Percentiles rank a stretch among this genome's conserved stretches.
Evolutionary conservation across 64 coral and sea anemone genomes (phyloP).

Genomic region (Platygyra sinensis): DNA sequence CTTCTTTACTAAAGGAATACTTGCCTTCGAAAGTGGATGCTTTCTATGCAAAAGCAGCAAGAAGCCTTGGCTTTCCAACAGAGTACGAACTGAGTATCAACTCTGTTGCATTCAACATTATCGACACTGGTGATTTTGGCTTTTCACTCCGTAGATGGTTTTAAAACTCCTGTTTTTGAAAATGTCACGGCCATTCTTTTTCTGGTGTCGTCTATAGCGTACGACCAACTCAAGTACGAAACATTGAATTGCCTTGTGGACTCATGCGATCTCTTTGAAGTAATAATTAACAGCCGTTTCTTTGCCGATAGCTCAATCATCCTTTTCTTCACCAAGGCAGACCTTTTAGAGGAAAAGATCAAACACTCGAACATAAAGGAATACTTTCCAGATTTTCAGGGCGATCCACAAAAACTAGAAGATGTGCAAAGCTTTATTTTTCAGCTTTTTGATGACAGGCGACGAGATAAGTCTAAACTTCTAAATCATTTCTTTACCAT

Average conservation of each 20-base stretch:
- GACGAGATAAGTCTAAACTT: conserved; percentile 91
- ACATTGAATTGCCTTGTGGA: conserved; percentile 94
- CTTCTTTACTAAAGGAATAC: conserved; percentile 75
- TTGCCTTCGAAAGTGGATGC: conserved; percentile 89
- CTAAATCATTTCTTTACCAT: conserved; percentile 98
- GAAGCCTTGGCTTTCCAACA: conserved; percentile 60
- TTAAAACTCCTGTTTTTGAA: too few species aligned
- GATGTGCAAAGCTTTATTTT: conserved; percentile 99
- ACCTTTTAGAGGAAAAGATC: conserved; percentile 92
- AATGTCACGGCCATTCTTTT: conserved; percentile 62
- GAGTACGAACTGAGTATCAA: conserved; percentile 96
- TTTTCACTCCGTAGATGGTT: too few species aligned
- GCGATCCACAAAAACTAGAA: conserved; percentile 88
- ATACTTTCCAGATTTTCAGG: conserved; percentile 96
- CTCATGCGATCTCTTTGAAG: conserved; percentile 99
- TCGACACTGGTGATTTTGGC: too few species aligned
- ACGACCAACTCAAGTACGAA: conserved; percentile 89
- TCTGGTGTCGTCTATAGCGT: conserved; percentile 94
- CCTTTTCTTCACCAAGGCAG: conserved; percentile 96
- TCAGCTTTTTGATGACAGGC: conserved; percentile 97
- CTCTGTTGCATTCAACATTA: neutral
- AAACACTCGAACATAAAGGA: conserved; percentile 92
- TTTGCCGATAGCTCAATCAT: conserved; percentile 96
- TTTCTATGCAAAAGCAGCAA: conserved; percentile 93
- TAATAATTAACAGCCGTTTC: conserved; percentile 97